Conservation (phyloP, 2,888 invertebrate species). For the Cetonia aurata region DNA sequence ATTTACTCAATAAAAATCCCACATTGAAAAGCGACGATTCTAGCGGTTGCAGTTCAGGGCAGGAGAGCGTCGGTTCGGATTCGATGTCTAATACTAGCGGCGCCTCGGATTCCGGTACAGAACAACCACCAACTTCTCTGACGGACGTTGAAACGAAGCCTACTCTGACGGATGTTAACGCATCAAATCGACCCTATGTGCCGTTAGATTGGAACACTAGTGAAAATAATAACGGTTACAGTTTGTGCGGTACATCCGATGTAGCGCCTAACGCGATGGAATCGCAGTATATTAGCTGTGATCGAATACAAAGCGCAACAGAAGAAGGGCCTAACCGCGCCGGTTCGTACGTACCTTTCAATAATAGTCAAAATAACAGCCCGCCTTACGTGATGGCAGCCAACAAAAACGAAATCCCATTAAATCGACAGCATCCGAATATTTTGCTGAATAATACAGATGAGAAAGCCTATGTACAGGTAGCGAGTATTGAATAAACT, state of each 20-base stretch:
- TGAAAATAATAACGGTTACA: conserved; percentile 23
- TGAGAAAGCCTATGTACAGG: conserved; percentile 6
- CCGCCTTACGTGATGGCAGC: conserved; percentile 60
- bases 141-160: conserved; percentile 53
- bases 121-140: conserved; percentile 59
- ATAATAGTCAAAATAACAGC: conserved; percentile 44
- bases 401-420: conserved; percentile 50
- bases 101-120: conserved; percentile 67
- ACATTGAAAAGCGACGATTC: conserved; percentile 64
- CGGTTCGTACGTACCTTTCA: conserved; percentile 20
- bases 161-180: conserved; percentile 6
- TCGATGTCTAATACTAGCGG: conserved; percentile 67
- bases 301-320: conserved; percentile 7
- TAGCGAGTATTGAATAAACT: not conserved
- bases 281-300: conserved; percentile 11
- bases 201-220: conserved; percentile 6
- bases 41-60: conserved; percentile 71
- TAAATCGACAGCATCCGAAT: conserved; percentile 42
- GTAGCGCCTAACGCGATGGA: not conserved
- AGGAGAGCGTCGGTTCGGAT: conserved; percentile 71
- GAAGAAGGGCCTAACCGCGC: not conserved
- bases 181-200: conserved; percentile 2
- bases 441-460: not conserved
- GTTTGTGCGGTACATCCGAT: conserved; percentile 11
- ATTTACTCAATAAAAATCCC: conserved; percentile 56